A percentile compares a stretch with the other conserved stretches of the same genome.
These are phyloP conservation scores for Philantomba maxwellii DNA, from an alignment of 2,113 vertebrate species.

Conservation along the genomic window DNA sequence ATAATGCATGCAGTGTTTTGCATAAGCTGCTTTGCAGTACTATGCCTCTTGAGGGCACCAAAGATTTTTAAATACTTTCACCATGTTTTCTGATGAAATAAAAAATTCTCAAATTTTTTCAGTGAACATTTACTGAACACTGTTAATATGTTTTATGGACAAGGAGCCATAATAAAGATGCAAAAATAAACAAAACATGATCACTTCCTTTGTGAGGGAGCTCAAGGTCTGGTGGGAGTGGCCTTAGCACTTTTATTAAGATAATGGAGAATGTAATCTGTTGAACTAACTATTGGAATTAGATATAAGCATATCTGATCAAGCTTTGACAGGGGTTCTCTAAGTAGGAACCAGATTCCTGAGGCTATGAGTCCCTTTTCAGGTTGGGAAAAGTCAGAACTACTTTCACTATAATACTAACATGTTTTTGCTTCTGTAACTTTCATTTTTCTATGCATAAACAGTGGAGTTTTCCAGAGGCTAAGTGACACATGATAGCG, in stretches of 20 bases:
- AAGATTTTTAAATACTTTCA: slow-evolving; percentile 6
- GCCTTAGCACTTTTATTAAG: neutral
- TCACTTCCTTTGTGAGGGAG: neutral
- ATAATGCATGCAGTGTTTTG: neutral
- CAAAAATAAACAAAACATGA: neutral
- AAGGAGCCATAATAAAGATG: neutral
- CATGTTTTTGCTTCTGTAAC: neutral
- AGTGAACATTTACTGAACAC: neutral
- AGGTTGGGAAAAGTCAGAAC: neutral
- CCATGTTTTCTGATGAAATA: neutral
- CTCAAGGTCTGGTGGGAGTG: neutral
- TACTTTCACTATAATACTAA: neutral
- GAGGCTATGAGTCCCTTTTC: neutral
- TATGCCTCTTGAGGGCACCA: slow-evolving; percentile 54
- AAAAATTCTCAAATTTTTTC: neutral
- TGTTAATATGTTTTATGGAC: neutral
- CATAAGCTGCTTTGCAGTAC: slow-evolving; percentile 3
- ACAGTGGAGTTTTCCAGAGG: neutral
- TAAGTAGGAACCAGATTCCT: neutral
- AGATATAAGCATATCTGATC: neutral
- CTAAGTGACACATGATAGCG: neutral
- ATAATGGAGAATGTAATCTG: neutral
- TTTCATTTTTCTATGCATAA: neutral
- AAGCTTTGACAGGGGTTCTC: neutral
- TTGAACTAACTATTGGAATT: neutral